Evolutionary conservation across 2,113 vertebrate genomes (phyloP).

Genomic region (Anolis sagrei): DNA sequence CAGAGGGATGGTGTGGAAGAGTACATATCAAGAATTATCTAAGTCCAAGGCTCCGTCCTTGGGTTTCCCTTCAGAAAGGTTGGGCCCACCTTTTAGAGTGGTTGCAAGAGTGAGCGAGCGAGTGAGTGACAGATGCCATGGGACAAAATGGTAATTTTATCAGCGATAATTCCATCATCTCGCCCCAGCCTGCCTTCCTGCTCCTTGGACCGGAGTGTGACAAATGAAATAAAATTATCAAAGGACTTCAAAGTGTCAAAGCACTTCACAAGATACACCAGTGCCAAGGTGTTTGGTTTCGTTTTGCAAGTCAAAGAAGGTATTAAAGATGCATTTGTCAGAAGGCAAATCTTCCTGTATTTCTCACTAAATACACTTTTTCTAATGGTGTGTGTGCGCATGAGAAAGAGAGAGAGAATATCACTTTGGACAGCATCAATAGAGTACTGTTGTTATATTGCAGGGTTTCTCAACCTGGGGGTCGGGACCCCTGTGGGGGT

Average conservation of each 20-base stretch:
- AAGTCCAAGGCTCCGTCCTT: not conserved
- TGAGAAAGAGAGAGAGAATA: not conserved
- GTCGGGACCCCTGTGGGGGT: no score
- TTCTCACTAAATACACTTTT: constrained; percentile 54
- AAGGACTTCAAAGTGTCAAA: constrained; percentile 70
- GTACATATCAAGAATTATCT: not conserved
- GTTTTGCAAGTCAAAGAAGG: constrained; percentile 65
- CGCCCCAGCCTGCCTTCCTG: constrained; percentile 45
- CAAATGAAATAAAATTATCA: constrained; percentile 69
- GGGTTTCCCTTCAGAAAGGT: no score
- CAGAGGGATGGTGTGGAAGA: not conserved
- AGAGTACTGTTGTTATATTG: constrained; percentile 9
- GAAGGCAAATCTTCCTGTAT: constrained; percentile 54
- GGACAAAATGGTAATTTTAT: constrained; percentile 33
- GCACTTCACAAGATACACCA: constrained; percentile 61
- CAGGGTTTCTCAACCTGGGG: no score
- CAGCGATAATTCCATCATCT: constrained; percentile 48
- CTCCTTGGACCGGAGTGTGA: constrained; percentile 48
- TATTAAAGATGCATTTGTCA: constrained; percentile 67
- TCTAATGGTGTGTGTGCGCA: constrained; percentile 24
- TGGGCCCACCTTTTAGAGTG: not conserved
- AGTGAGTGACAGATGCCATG: constrained; percentile 38
- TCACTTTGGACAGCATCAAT: not conserved
- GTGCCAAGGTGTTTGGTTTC: constrained; percentile 59
- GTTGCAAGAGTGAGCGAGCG: not conserved